Base-by-base conservation (phyloP, 2,113 vertebrate species). In the Chaetodon auriga region DNA sequence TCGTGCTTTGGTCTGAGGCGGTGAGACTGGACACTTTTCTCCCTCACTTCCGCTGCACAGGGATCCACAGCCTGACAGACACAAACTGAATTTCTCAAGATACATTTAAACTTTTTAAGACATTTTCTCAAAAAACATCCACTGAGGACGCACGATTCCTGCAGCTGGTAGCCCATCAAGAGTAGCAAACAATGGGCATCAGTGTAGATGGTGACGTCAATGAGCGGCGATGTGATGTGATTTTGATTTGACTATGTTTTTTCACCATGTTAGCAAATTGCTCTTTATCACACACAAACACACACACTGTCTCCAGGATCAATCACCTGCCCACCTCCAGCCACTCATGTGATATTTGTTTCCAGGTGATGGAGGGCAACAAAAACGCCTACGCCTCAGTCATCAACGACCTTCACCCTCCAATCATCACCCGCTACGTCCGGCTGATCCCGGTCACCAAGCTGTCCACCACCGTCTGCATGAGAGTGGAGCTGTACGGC, bases 401-500 rank as follows among this genome's bases (percentile, higher is more conserved):
- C 85, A 90, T 97, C 81, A 95, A 96, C 25, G 97, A 98, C 73
- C 96, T 98, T 0, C 95, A 96, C 54, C 97, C 97, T 0, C 96
- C 97, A 0, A 92, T 97, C 63, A 95, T 98, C 55, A 95, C 96
- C 0, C 97, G 96, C 5, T 96, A 95, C 25, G 74, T 98, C 73
- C 95, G 97, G 0, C 90, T 98, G 5, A 96, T 98, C 75, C 97
- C 97, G 0, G 95, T 97, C 90, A 97, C 96, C 0, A 90, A 84
- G 60, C 87, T 95, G 45, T 92, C 95, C 0, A 96, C 95, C 92
- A 97, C 96, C 0, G 96, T 98, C 12, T 98, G 97, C 81, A 97
- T 98, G 97, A 92, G 97, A n/a, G 94, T 97, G 84, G 97, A 98
- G 94, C 94, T 98, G 49, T 98, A 97, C 4, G 97, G 97, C 90